Base-by-base conservation (phyloP, 2,113 vertebrate species). In the Hemiprocne comata region DNA sequence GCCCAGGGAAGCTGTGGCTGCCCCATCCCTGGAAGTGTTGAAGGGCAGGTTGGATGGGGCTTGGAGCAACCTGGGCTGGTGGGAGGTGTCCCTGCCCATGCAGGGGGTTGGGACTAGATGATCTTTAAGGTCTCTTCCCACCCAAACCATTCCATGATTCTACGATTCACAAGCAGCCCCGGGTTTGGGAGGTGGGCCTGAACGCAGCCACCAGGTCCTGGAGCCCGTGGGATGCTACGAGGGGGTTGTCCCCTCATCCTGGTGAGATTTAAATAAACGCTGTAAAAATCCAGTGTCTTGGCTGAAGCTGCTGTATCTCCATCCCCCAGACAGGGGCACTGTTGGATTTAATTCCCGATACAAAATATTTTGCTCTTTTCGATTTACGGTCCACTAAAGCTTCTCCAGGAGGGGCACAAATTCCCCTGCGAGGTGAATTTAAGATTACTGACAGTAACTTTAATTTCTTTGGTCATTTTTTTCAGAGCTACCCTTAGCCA, bases 281-380 rank as follows among this genome's bases (percentile, higher is more conserved):
- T 48, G 46, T 17, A 48, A 48, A 20, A 48, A 48, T 20, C 17
- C 46, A 7, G 46, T 48, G 6, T 25, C 9, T 21, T 0, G 64
- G 11, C 7, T 7, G 13, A 8, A 58, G 72, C 65, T 91, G 96
- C 73, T 58, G 1, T 93, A 2, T 87, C 55, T 58, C 73, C 64
- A 26, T 67, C 53, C 42, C 73, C 96, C 96, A 78, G 91, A 36
- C 70, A 93, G 96, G 5, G 96, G 94, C 96, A 81, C 93, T 96
- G 77, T 96, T 94, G 96, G 87, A 96, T 93, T 81, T 46, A 3
- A 55, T 71, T 94, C 73, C 42, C 7, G 4, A 1, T 8, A 4
- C 4, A 2, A 25, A 38, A 2, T 11, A 3, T 20, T 75, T 38
- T 2, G 23, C 11, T 36, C 10, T 5, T 24, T 36, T 46, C 42